Evolutionary conservation across 2,797 vertebrate genomes (phyloP), one percentile per base, ranked within the genome.

Genomic region (Pseudomugil gertrudae): DNA sequence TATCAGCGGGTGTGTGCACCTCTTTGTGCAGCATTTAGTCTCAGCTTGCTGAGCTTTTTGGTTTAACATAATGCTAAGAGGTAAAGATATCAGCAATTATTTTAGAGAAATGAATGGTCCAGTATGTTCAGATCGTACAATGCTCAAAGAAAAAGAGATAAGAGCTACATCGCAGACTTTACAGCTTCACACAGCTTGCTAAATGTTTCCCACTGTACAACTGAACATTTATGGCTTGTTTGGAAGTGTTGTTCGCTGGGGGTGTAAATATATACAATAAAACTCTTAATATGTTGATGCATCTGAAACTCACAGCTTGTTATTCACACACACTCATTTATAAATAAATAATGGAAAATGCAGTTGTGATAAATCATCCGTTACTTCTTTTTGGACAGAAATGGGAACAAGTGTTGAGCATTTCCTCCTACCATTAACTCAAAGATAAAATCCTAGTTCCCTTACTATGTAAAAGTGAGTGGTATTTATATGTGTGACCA

Each of bases 371-470:
- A 0, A 9, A 21, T 61, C 19, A 40, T 30, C 29, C 11, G 0
- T 57, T 70, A 45, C 26, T 56, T 57, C 50, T 23, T 38, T 75
- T 74, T 76, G 50, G 75, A 77, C 81, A 66, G 55, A 72, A 76
- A 52, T 14, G 0, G 14, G n/a, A 27, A 61, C 50, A 53, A 19
- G 40, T 63, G 10, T 23, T 24, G 1, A 13, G 21, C 52, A 15
- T 61, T 66, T 62, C 19, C 47, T 9, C 55, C 54, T 21, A 45
- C 65, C 30, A 43, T 48, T 75, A 11, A 55, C 29, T 11, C 27
- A 27, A 11, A 51, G 15, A 17, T 0, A 56, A 7, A 57, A 23
- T 5, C 13, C 33, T 17, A 7, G 32, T 52, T 47, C n/a, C 33
- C 14, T 3, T 69, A 57, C 57, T 65, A 54, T 6, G 2, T 17